Evolutionary conservation across 2,888 invertebrate species (phyloP), one percentile per base, ranked within the genome.

Genomic region (Unio pictorum): DNA sequence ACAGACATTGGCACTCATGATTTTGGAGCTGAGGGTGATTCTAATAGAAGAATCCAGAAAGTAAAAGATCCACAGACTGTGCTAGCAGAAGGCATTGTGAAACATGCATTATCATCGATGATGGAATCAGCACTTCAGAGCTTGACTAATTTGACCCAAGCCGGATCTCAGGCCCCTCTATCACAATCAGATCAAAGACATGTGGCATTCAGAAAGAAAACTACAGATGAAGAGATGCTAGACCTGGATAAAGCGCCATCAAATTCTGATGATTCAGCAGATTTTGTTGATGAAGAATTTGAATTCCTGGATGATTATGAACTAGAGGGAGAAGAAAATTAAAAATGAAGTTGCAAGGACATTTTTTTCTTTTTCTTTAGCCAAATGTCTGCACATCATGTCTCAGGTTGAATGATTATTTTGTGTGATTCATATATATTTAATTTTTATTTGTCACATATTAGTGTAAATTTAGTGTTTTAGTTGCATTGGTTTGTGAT

Each of bases 241-340:
- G 75, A 73, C 4, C 65, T 68, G 20, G 67, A 66, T 54, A 69
- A 67, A 11, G 11, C 11, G 2, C 45, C 45, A 45, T 45, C 45
- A 8, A 64, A n/a, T 6, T 73, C 76, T 23, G 68, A 69, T 26
- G 74, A 75, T 57, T 80, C 83, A n/a, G 84, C 85, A 61, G 78
- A 78, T 60, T 30, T 74, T 30, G 80, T 84, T 66, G 82, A 81
- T 55, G 84, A 84, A 64, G 87, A 87, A 67, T 87, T 87, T 81
- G 87, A 87, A 61, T 87, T 87, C 73, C 68, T 87, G 26, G 82
- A 84, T 26, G 80, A 86, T 18, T 82, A 85, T 73, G 86, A 84
- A 55, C 70, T 79, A 11, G 81, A 81, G 18, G 68, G 60, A 61
- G 55, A 26, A 55, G 73, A 70, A 60, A 68, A 66, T 23, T 55